Percentiles rank a stretch among this genome's conserved stretches.
phyloP scores from a whole-genome alignment of 2,113 vertebrate species.

The Psammodynastes pulverulentus region DNA sequence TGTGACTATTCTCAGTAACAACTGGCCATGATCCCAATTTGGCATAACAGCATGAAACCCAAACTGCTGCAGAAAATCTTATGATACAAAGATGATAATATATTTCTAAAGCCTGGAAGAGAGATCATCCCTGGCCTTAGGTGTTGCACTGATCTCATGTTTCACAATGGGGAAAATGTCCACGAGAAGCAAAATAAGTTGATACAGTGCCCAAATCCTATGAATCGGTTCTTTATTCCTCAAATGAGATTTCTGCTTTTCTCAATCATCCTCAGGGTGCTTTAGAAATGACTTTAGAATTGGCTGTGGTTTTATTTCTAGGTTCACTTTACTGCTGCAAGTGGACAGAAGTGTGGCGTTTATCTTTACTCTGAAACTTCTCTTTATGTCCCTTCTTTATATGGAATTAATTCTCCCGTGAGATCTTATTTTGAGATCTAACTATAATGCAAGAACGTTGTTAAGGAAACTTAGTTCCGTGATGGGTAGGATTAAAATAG shows the following conservation, averaged over 20 bases:
- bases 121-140: neutral
- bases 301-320: neutral
- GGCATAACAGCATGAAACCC: neutral
- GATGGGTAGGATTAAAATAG: neutral
- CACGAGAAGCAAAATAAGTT: neutral
- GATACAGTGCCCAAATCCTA: neutral
- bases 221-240: neutral
- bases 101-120: neutral
- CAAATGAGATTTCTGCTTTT: neutral
- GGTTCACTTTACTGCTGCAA: neutral
- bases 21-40: neutral
- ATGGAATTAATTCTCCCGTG: neutral
- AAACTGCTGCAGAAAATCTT: neutral
- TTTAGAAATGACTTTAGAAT: neutral
- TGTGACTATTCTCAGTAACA: neutral
- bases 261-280: neutral
- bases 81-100: neutral
- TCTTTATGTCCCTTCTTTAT: neutral
- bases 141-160: neutral
- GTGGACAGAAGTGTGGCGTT: neutral
- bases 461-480: neutral
- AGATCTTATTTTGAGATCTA: neutral
- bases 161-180: neutral
- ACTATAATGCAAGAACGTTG: neutral
- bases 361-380: neutral